Evolutionary conservation across 2,888 invertebrate species (phyloP), one percentile per base, ranked within the genome.

Genomic region (Leptinotarsa peninsularis): DNA sequence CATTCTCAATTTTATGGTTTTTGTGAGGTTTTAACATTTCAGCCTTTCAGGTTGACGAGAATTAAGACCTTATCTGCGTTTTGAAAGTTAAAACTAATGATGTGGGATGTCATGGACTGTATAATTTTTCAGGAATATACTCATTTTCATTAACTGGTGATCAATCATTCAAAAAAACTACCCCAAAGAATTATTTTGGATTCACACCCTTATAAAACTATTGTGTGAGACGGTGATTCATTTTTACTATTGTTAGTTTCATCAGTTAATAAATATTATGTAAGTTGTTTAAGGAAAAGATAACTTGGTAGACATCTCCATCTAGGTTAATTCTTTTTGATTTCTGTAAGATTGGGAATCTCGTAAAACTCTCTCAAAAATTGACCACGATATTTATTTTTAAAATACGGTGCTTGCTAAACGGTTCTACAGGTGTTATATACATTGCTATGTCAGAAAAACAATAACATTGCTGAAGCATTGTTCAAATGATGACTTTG

Each of bases 61-160:
- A 63, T 63, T 63, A 63, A 63, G 63, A 63, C 63, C 63, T 63
- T 43, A 63, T 63, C 63, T 43, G 33, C 1, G 43, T 63, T 63
- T 33, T 13, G 43, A 63, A 27, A n/a, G 43, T 33, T 10, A 63
- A n/a, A 63, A 63, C 63, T 63, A 43, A 63, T 63, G 63, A 63
- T 63, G n/a, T 63, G 4, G 43, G 43, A n/a, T 63, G 63, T 63
- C 43, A 7, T n/a, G 14, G 43, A 17, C 63, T 33, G 27, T 63
- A 18, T 43, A 63, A 63, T 43, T 63, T 63, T 63, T 43, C 63
- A 15, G 4, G 7, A 63, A 63, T 21, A 63, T n/a, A 33, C 63
- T 63, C 63, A 63, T 33, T 63, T 33, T 33, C 18, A 43, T 43
- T 43, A 43, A 10, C 17, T 17, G 43, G 43, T 43, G n/a, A 63